These are phyloP conservation scores for Rotaria socialis DNA, from an alignment of 2,888 invertebrate species.

Conservation along the genomic window DNA sequence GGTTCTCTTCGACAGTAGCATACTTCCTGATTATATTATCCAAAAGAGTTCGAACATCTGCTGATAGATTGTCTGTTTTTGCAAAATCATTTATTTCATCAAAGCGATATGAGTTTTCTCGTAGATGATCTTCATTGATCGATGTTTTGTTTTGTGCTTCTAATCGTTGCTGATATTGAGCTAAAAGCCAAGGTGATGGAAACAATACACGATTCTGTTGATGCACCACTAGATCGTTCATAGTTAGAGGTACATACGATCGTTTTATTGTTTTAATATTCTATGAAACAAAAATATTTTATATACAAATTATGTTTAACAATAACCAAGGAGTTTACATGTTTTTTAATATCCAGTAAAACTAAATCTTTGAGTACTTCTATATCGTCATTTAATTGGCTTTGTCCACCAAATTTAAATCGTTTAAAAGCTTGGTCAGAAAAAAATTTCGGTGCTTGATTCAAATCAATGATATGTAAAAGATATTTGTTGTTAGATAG, in stretches of 20 bases:
- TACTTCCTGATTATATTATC: background rate
- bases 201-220: background rate
- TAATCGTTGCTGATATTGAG: background rate
- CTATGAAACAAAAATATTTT: background rate
- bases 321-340: background rate
- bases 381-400: background rate
- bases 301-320: too few species aligned
- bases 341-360: constrained; percentile 5
- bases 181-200: background rate
- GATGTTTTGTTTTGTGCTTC: background rate
- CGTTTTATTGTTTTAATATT: background rate
- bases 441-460: constrained; percentile 14
- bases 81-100: background rate
- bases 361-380: background rate
- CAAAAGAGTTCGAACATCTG: background rate
- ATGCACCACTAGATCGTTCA: background rate
- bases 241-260: background rate
- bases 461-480: background rate
- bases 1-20: background rate
- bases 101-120: background rate
- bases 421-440: constrained; percentile 1
- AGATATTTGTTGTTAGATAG: background rate
- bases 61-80: background rate
- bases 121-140: background rate
- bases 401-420: background rate